These are phyloP conservation scores for Aleiodes alternator DNA, from an alignment of 2,888 invertebrate species.

Conservation along the genomic window DNA sequence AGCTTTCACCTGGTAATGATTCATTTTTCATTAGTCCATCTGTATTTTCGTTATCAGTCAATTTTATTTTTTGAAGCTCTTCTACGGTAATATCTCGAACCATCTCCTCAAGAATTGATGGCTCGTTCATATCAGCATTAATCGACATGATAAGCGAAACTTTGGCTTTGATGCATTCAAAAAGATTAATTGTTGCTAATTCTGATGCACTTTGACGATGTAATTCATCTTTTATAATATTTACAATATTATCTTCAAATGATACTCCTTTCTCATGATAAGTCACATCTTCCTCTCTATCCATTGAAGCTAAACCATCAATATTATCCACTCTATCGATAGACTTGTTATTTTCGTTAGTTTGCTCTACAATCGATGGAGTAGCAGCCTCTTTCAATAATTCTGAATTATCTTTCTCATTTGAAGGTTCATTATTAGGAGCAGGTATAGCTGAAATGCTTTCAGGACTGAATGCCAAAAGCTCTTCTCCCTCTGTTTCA, in stretches of 20 bases:
- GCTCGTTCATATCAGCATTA: constrained; percentile 2
- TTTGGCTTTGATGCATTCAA: constrained; percentile 22
- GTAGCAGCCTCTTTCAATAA: too few relatives aligned
- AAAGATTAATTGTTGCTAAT: neutral
- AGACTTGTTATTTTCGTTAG: too few relatives aligned
- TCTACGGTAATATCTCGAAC: constrained; percentile 39
- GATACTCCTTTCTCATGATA: constrained; percentile 46
- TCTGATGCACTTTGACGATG: constrained; percentile 36
- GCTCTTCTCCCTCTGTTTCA: too few relatives aligned
- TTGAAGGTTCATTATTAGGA: too few relatives aligned
- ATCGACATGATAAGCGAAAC: constrained; percentile 17
- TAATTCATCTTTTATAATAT: constrained; percentile 33
- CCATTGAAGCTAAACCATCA: too few relatives aligned
- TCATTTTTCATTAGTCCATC: neutral
- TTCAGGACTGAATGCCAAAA: too few relatives aligned
- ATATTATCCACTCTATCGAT: neutral
- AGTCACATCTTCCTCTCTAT: constrained; percentile 17
- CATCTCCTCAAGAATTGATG: constrained; percentile 32
- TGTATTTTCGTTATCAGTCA: neutral
- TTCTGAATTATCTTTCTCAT: too few relatives aligned
- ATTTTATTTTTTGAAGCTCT: constrained; percentile 45
- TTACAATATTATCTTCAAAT: neutral
- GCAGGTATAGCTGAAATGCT: too few relatives aligned
- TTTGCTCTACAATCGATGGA: too few relatives aligned
- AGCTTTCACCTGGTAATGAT: neutral